Evolutionary conservation across 2,113 vertebrate species (phyloP), one percentile per base, ranked within the genome.

Genomic region (Bungarus multicinctus): DNA sequence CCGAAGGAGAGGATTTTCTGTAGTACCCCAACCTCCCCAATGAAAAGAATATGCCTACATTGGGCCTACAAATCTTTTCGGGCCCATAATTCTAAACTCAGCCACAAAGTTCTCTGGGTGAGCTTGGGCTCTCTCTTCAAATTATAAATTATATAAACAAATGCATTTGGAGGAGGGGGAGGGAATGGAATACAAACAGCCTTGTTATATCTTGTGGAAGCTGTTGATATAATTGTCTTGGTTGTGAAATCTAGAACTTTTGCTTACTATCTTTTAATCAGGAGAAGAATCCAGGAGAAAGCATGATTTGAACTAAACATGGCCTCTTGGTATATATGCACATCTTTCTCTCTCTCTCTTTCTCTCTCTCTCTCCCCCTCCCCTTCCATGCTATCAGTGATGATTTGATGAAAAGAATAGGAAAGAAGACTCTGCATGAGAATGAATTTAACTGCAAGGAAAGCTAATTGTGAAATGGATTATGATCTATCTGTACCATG

Each of bases 261-360:
- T 47, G 14, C 5, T 30, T 57, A 55, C 0, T 0, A 25, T 30
- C 55, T 85, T 2, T 85, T 5, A 86, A 52, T 0, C n/a, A n/a
- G n/a, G 0, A 81, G 12, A 0, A 3, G 50, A 8, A 45, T n/a
- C 3, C 10, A 43, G 54, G 27, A 6, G n/a, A 64, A 57, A 92
- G 54, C 14, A 4, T 53, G 60, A 9, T 52, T 0, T 39, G 20
- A 87, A 50, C n/a, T 2, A 91, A 87, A 34, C 22, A 4, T 69
- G 30, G n/a, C 6, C 6, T 3, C 69, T 81, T 34, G 2, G 69
- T 39, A 1, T 74, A 52, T 52, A 52, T 52, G 50, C n/a, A 74
- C 16, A 18, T n/a, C 14, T 34, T 12, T 64, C 27, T 18, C 12
- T 18, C 54, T 54, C 16, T 55, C 16, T 55, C 54, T 23, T 5